Evolutionary conservation across 2,113 vertebrate genomes (phyloP), one percentile per base, ranked within the genome.

Genomic region (Dicentrarchus labrax): DNA sequence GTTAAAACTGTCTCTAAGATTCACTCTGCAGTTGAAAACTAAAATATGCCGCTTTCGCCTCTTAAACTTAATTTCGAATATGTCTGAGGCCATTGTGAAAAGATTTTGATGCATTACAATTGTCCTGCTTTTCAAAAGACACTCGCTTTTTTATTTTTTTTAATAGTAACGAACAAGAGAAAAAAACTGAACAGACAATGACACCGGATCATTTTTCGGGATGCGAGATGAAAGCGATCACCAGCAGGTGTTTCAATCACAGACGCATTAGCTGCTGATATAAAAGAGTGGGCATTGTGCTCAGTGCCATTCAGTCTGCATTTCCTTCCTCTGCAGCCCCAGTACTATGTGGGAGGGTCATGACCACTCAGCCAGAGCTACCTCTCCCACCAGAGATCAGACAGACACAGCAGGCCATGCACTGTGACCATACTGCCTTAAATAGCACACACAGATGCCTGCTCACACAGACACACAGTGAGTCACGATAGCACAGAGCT

Each of bases 361-460:
- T 47, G 84, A 87, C 85, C 88, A 15, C 77, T 77, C 80, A 86
- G 80, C 67, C 73, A 51, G 86, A 88, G 57, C 87, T 86, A 47
- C 72, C 54, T 78, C 82, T 74, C 72, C 72, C 86, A 72, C 69
- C 80, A 60, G 80, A 86, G 78, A 89, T 85, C 85, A 88, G 71
- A 78, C 79, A 80, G 43, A 87, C 85, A 61, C 84, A 82, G 82
- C n/a, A 12, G 78, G 82, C 74, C 65, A 2, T 21, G 82, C 70
- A 38, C 70, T 74, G 72, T 22, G 77, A 78, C 77, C 83, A 53
- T 8, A 41, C 53, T 19, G 3, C 82, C 80, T 72, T 69, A 83
- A 91, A 91, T 84, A 90, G 83, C 65, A 69, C 78, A 76, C 69
- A 82, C 65, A 57, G 79, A 90, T 85, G 75, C 84, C 62, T 24